Evolutionary conservation across 2,113 vertebrate species (phyloP).

Genomic region (Mystacornis crossleyi): DNA sequence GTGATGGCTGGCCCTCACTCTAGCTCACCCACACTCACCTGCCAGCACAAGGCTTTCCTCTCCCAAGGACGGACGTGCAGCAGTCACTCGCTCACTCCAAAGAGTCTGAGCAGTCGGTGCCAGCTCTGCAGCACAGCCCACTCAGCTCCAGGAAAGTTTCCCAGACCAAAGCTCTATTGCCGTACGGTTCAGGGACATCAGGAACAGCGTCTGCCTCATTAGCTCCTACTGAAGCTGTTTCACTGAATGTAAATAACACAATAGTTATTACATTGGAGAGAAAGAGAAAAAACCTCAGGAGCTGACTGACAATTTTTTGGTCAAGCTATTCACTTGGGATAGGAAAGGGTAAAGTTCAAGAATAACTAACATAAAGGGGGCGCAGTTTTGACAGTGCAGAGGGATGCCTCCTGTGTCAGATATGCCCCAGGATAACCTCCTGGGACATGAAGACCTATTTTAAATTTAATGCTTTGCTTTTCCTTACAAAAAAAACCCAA

Average conservation of each 20-base stretch:
- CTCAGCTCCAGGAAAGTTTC: not conserved
- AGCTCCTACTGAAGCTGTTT: not conserved
- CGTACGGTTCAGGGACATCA: not conserved
- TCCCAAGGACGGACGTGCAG: rapidly evolving
- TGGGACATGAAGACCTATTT: not conserved
- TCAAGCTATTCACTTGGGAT: not conserved
- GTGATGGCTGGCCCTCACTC: not conserved
- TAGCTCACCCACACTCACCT: not conserved
- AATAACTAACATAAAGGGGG: not conserved
- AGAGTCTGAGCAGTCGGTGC: rapidly evolving
- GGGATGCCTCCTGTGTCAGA: not conserved
- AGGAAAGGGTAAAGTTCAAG: not conserved
- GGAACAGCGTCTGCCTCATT: not conserved
- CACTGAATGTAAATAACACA: not conserved
- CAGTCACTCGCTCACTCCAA: rapidly evolving
- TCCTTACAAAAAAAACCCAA: not conserved
- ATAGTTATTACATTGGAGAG: not conserved
- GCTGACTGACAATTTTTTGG: not conserved
- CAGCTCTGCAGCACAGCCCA: not conserved
- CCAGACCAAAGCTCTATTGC: not conserved
- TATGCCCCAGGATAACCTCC: not conserved
- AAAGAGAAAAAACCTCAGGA: not conserved
- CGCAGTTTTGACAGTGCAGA: not conserved
- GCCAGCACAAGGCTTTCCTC: rapidly evolving
- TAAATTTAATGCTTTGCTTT: not conserved